Evolutionary conservation across 2,797 vertebrate genomes (phyloP).

Genomic region (Saxicola maurus): DNA sequence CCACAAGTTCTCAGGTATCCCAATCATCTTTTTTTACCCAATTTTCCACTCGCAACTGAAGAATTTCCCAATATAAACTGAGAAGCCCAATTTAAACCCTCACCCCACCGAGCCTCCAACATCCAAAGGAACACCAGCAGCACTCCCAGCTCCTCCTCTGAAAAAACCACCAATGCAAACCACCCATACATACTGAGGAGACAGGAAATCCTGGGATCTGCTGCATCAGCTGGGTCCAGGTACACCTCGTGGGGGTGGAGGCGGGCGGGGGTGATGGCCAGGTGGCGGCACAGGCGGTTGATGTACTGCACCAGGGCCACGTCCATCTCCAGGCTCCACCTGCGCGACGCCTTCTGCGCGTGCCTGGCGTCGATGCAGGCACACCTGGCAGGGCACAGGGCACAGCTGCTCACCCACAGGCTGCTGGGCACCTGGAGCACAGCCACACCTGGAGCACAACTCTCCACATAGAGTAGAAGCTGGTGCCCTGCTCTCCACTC

Average conservation of each 20-base stretch:
- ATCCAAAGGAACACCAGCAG: not conserved
- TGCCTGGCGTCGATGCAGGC: slow-evolving; percentile 90
- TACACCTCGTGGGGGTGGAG: slow-evolving; percentile 97
- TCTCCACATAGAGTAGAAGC: not conserved
- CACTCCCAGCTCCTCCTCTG: not conserved
- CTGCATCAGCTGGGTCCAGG: slow-evolving; percentile 84
- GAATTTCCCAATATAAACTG: too few species aligned
- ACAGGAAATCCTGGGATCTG: slow-evolving; percentile 87
- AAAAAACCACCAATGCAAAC: fast-evolving
- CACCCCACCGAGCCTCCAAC: fast-evolving
- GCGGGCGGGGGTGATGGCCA: slow-evolving; percentile 92
- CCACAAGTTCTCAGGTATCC: too few species aligned
- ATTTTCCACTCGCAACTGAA: too few species aligned
- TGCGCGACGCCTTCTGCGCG: slow-evolving; percentile 91
- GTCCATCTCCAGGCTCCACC: slow-evolving; percentile 95
- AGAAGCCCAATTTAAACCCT: not conserved
- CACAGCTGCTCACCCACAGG: not conserved
- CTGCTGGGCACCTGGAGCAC: not conserved
- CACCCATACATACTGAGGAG: slow-evolving; percentile 79
- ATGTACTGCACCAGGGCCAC: slow-evolving; percentile 91
- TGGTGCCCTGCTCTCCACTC: not conserved
- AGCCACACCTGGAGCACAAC: not conserved
- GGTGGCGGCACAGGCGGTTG: slow-evolving; percentile 92
- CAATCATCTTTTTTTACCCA: too few species aligned
- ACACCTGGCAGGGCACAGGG: slow-evolving; percentile 64